Base-by-base conservation (phyloP, 2,113 vertebrate species). In the Rhinogobius similis region DNA sequence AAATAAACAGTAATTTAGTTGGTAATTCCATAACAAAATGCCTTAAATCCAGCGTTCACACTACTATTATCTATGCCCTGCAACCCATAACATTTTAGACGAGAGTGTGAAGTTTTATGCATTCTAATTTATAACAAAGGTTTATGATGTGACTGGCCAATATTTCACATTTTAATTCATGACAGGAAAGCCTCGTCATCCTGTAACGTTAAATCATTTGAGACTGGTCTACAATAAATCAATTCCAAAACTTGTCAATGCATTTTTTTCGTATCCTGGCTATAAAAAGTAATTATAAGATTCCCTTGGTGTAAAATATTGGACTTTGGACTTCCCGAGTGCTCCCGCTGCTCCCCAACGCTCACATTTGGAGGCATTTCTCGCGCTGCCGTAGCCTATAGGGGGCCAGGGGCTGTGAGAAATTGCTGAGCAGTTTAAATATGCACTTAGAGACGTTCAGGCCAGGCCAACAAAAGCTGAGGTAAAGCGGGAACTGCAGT, bases 371-470 rank as follows among this genome's bases (percentile, higher is more conserved):
- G n/a, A 64, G 24, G 18, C 69, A 12, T 72, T 66, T 76, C 62
- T 55, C 50, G 29, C 16, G 38, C 58, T 38, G 68, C 48, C 26
- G 24, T 43, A n/a, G 44, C 58, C 77, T 69, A 71, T 67, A 75
- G 67, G 69, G 62, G 75, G 75, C 79, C 73, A 75, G 69, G 43
- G 69, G 67, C 81, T 70, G 52, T 55, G 62, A 75, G 76, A 76
- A 72, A 79, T 75, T 81, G 77, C 78, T 79, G 82, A 86, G 72
- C 77, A 52, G 70, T 79, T 84, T 79, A 87, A 86, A 85, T 81
- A 86, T 88, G 75, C 86, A 82, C 77, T 85, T 68, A 78, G 72
- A 82, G 70, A 72, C 58, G 70, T 67, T 68, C 79, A 69, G 65
- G 70, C 8, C 67, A 24, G 61, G 44, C 69, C 71, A 76, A 87